phyloP scores from a whole-genome alignment of 2,797 vertebrate genomes.

The Brachyalestes nurse region DNA sequence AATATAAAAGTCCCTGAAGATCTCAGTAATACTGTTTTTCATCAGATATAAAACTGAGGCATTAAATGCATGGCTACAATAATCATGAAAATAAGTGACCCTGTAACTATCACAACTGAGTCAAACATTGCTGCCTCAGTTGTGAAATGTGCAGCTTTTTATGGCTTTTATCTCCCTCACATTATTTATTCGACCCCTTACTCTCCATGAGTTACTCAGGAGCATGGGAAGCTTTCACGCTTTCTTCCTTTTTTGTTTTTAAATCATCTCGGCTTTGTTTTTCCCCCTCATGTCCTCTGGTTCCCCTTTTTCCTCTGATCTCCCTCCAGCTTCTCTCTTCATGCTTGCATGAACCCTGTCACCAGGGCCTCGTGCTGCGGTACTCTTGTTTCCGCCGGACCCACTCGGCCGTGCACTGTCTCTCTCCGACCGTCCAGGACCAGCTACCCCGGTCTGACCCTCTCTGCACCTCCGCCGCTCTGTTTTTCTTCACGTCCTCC shows the following conservation, averaged over 20 bases:
- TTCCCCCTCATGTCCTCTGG: background rate
- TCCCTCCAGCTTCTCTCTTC: background rate
- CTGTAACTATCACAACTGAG: background rate
- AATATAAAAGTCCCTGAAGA: constrained; percentile 17
- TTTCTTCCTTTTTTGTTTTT: background rate
- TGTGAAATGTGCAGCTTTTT: background rate
- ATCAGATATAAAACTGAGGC: constrained; percentile 19
- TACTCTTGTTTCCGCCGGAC: constrained; percentile 78
- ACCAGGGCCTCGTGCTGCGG: constrained; percentile 85
- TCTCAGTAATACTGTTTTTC: constrained; percentile 25
- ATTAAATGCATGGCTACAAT: background rate
- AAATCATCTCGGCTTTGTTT: constrained; percentile 30
- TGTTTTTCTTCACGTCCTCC: constrained; percentile 22
- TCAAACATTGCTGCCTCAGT: background rate
- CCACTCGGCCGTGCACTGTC: constrained; percentile 73
- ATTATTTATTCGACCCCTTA: background rate
- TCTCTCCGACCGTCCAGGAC: constrained; percentile 71
- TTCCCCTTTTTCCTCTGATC: constrained; percentile 11
- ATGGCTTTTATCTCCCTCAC: constrained; percentile 18
- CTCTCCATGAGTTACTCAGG: background rate
- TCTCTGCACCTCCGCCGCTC: constrained; percentile 17
- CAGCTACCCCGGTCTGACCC: constrained; percentile 26
- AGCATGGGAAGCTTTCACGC: background rate
- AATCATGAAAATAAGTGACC: constrained; percentile 6
- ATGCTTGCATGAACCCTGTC: constrained; percentile 52